Percentiles rank a stretch among this genome's conserved stretches.
These are phyloP conservation scores for Microdon myrmicae DNA, from an alignment of 2,888 invertebrate genomes.

Conservation along the genomic window DNA sequence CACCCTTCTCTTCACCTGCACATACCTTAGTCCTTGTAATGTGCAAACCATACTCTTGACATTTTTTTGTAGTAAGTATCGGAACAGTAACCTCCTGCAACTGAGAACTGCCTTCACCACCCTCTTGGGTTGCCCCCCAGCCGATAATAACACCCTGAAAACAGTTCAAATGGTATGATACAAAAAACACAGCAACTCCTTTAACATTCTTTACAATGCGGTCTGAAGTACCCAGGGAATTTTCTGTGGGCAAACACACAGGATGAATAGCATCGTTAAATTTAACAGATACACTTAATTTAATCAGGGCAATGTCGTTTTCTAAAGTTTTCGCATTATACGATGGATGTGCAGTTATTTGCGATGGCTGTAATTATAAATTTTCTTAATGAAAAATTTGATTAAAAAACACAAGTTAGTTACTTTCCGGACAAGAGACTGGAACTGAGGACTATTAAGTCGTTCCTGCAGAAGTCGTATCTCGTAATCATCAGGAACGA, in stretches of 20 bases:
- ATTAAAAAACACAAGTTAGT: background rate
- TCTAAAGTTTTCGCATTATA: conserved; percentile 25
- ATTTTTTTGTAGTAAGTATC: conserved; percentile 43
- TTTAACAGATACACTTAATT: conserved; percentile 24
- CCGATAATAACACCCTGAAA: conserved; percentile 43
- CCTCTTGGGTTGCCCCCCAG: conserved; percentile 43
- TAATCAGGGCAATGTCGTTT: conserved; percentile 48
- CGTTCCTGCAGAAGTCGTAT: conserved; percentile 33
- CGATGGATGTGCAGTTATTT: conserved; percentile 24
- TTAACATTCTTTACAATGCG: conserved; percentile 42
- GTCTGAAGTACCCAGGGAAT: no score
- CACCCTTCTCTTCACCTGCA: conserved; percentile 31
- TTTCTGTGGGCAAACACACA: conserved; percentile 35
- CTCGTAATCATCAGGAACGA: conserved; percentile 17
- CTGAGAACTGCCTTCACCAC: conserved; percentile 24
- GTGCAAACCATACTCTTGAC: conserved; percentile 24
- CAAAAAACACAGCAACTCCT: background rate
- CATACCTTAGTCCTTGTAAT: conserved; percentile 32
- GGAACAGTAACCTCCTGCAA: conserved; percentile 46
- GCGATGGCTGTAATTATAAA: no score
- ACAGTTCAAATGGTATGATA: no score
- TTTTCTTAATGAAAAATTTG: background rate
- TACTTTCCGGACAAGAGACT: conserved; percentile 19
- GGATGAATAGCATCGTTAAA: conserved; percentile 45
- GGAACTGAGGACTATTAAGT: conserved; percentile 1